Evolutionary conservation across 2,113 vertebrate species (phyloP).

Genomic region (Pycnonotus jocosus): DNA sequence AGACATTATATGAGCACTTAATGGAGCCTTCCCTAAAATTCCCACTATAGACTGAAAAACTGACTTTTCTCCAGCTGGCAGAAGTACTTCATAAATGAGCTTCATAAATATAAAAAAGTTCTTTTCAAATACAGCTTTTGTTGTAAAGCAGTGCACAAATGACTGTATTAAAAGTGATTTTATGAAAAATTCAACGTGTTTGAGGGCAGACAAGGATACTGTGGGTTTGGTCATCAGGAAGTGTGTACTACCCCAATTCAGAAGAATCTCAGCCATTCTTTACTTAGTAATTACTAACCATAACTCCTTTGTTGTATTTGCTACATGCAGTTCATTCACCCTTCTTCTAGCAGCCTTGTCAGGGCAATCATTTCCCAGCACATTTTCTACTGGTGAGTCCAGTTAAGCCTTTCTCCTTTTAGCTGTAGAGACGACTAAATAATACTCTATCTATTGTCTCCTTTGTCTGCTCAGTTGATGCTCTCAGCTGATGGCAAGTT

Average conservation of each 20-base stretch:
- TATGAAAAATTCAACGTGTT: neutral
- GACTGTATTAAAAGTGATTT: neutral
- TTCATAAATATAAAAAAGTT: neutral
- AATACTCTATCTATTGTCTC: neutral
- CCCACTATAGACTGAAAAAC: neutral
- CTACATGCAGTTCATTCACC: neutral
- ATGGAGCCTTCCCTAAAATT: neutral
- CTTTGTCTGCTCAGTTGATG: neutral
- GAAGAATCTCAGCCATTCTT: neutral
- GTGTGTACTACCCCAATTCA: neutral
- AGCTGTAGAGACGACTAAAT: neutral
- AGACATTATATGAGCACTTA: neutral
- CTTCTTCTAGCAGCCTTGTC: neutral
- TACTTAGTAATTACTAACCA: neutral
- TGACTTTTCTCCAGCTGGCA: neutral
- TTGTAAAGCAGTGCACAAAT: neutral
- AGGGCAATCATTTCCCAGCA: rapidly evolving
- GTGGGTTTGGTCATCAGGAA: neutral
- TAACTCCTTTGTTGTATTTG: neutral
- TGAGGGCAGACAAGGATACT: neutral
- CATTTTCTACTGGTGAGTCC: neutral
- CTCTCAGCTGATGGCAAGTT: neutral
- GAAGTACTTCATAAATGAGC: neutral
- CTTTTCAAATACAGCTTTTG: neutral
- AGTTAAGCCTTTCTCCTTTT: neutral